phyloP scores from a whole-genome alignment of 1,140 invertebrate genomes.

The Drosophila ficusphila region DNA sequence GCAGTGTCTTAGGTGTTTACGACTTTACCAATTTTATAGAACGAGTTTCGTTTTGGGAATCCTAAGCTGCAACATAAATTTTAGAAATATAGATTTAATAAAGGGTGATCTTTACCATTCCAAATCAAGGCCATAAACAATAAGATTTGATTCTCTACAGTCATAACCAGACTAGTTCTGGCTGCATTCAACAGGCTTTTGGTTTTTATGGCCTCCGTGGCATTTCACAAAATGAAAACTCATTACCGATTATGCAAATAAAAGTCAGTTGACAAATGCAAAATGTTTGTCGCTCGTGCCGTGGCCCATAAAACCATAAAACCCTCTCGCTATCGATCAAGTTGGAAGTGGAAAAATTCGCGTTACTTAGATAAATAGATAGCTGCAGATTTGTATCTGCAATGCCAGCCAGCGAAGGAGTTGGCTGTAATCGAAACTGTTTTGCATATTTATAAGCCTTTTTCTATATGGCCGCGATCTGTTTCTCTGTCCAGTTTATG shows the following conservation, averaged over 20 bases:
- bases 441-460: slow-evolving; percentile 78
- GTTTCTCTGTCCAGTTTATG: slow-evolving; percentile 67
- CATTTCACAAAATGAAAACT: slow-evolving; percentile 57
- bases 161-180: slow-evolving; percentile 23
- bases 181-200: slow-evolving; percentile 50
- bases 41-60: slow-evolving; percentile 1
- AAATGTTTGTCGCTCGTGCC: slow-evolving; percentile 68
- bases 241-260: slow-evolving; percentile 68
- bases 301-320: slow-evolving; percentile 42
- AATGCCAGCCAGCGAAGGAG: slow-evolving; percentile 25
- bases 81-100: slow-evolving; percentile 1
- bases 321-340: slow-evolving; percentile 26
- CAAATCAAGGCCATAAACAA: slow-evolving; percentile 18
- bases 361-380: slow-evolving; percentile 43
- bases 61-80: not conserved
- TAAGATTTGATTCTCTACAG: slow-evolving; percentile 15
- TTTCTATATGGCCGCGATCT: slow-evolving; percentile 32
- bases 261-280: slow-evolving; percentile 40
- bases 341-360: slow-evolving; percentile 21
- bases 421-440: slow-evolving; percentile 70
- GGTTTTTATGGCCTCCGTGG: slow-evolving; percentile 49
- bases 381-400: slow-evolving; percentile 30
- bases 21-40: not conserved
- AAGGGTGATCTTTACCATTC: slow-evolving; percentile 13
- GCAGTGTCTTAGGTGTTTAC: not conserved